Conservation (phyloP, 2,888 invertebrate genomes). For the Leptinotarsa rubiginosa region DNA sequence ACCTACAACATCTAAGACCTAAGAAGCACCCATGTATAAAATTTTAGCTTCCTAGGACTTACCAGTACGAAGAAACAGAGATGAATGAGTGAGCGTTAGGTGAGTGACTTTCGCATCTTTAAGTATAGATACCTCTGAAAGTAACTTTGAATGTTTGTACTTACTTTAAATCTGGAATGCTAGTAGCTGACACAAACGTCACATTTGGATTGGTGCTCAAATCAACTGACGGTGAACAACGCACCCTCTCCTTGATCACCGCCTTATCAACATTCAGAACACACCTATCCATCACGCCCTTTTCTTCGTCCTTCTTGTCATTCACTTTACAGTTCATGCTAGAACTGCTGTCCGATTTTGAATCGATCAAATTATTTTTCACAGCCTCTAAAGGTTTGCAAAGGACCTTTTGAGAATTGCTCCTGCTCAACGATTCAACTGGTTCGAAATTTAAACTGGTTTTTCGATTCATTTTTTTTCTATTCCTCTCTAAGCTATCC, state of each 20-base stretch:
- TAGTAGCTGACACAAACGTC: constrained; percentile 60
- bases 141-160: constrained; percentile 21
- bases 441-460: constrained; percentile 52
- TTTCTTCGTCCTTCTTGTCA: constrained; percentile 30
- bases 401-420: constrained; percentile 55
- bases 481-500: constrained; percentile 42
- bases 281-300: constrained; percentile 34
- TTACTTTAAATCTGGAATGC: constrained; percentile 60
- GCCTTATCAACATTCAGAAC: constrained; percentile 33
- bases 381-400: constrained; percentile 54
- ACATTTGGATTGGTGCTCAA: constrained; percentile 62
- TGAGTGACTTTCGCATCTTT: too few relatives aligned
- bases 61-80: too few relatives aligned
- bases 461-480: constrained; percentile 44
- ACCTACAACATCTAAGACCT: too few relatives aligned
- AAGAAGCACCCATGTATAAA: too few relatives aligned
- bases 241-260: constrained; percentile 47
- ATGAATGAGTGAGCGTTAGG: too few relatives aligned
- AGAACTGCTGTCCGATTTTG: constrained; percentile 61
- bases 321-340: constrained; percentile 43
- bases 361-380: constrained; percentile 52
- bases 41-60: too few relatives aligned
- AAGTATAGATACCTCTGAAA: too few relatives aligned
- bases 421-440: constrained; percentile 53
- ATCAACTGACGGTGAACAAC: constrained; percentile 61